These are phyloP conservation scores for Drosophila littoralis DNA, from an alignment of 1,140 invertebrate species.

Conservation along the genomic window DNA sequence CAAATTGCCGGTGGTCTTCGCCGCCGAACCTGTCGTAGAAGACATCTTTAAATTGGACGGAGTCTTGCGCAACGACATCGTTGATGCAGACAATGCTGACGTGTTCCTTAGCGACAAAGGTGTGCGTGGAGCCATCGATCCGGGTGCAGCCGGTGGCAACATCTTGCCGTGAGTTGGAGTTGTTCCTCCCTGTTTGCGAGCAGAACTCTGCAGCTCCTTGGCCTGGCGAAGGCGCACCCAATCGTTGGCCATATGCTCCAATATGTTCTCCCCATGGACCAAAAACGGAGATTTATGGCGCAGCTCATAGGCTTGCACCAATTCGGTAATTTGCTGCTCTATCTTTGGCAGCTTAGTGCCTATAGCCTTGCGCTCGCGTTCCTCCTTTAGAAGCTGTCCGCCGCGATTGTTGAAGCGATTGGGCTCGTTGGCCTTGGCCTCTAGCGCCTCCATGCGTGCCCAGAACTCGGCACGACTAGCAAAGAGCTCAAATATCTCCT, in stretches of 20 bases:
- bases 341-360: conserved; percentile 89
- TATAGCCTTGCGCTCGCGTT: conserved; percentile 91
- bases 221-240: conserved; percentile 85
- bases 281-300: conserved; percentile 85
- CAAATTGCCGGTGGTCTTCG: conserved; percentile 35
- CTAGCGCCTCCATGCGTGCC: conserved; percentile 89
- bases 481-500: conserved; percentile 88
- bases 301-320: conserved; percentile 85
- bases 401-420: conserved; percentile 93
- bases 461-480: conserved; percentile 87
- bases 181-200: conserved; percentile 64
- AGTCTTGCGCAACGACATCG: conserved; percentile 64
- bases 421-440: conserved; percentile 89
- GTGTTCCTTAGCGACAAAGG: conserved; percentile 60
- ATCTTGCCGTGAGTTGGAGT: conserved; percentile 39
- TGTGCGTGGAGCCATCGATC: conserved; percentile 47
- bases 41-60: conserved; percentile 49
- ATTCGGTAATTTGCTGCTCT: conserved; percentile 86
- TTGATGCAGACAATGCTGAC: conserved; percentile 59
- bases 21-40: conserved; percentile 21
- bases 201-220: conserved; percentile 64
- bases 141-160: conserved; percentile 33
- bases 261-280: conserved; percentile 86
- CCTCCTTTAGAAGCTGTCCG: conserved; percentile 92
- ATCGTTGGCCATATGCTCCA: conserved; percentile 86